A percentile compares a stretch with the other conserved stretches of the same genome.
phyloP scores from a whole-genome alignment of 2,113 vertebrate genomes.

The Panurus biarmicus region DNA sequence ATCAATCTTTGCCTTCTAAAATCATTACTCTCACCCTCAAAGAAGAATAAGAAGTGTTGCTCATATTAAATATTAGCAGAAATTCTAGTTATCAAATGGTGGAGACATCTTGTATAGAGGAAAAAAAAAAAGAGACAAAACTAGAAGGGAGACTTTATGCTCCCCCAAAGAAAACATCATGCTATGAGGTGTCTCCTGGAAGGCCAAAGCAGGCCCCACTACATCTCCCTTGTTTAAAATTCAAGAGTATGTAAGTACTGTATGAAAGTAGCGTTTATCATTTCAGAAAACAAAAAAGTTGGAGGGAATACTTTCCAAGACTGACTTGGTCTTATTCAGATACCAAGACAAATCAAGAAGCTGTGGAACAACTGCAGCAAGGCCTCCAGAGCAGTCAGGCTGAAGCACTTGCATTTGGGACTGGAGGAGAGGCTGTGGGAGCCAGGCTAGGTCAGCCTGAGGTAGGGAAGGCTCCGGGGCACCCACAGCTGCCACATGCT shows the following conservation, averaged over 20 bases:
- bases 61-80: background rate
- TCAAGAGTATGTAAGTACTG: background rate
- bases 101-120: background rate
- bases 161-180: background rate
- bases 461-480: background rate
- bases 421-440: background rate
- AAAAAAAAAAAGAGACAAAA: background rate
- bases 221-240: background rate
- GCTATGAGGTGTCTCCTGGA: background rate
- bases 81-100: background rate
- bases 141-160: background rate
- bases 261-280: background rate
- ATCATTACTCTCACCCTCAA: background rate
- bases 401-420: background rate
- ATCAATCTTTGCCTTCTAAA: background rate
- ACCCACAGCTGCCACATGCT: background rate
- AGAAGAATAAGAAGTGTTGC: background rate
- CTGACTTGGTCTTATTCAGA: background rate
- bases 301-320: background rate
- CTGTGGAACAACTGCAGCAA: background rate
- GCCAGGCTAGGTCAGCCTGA: background rate
- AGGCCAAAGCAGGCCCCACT: background rate
- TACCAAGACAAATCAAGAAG: background rate
- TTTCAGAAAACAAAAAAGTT: background rate
- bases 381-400: background rate